Base-by-base conservation (phyloP, 2,888 invertebrate species). In the Drosophila engyochracea region DNA sequence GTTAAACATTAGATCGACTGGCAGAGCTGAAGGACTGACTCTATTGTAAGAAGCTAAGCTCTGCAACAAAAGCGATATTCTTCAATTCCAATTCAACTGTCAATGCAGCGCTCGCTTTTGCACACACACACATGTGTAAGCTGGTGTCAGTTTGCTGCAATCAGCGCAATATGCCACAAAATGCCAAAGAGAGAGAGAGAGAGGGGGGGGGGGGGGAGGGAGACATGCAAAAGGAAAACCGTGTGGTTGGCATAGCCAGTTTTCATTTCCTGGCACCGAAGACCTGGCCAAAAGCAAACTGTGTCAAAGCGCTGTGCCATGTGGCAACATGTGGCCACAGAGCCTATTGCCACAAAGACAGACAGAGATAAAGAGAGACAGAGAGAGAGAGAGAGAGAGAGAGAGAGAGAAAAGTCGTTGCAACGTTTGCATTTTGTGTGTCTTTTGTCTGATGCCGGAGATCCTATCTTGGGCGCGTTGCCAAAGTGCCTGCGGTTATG, bases 401-500 rank as follows among this genome's bases (percentile, higher is more conserved):
- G 19, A 54, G 54, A 0, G 10, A 35, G 25, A 25, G 47, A 35
- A 19, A 25, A 10, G n/a, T 19, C 31, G 31, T 54, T 33, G 66
- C 66, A 54, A 25, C 62, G 64, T 28, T 69, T 69, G 61, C 70
- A 53, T 60, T 62, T 44, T 44, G 59, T 55, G 66, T 55, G 47
- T 71, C 53, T 67, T 63, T 60, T 73, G 53, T 35, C 60, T 54
- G 62, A 28, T 61, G 81, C 70, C 69, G 70, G 64, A 80, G 68
- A 80, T 67, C 55, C 65, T 41, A 78, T 67, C 58, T 61, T 52
- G 81, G 76, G 74, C 82, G 79, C 72, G 73, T 70, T 85, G 78
- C 79, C 85, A 89, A 89, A 87, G 83, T 88, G 85, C 87, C 89
- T 86, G 86, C 81, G 89, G 90, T 85, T 82, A 82, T 87, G 81